Conservation (phyloP, 2,888 invertebrate genomes). For the Autographa pulchrina region DNA sequence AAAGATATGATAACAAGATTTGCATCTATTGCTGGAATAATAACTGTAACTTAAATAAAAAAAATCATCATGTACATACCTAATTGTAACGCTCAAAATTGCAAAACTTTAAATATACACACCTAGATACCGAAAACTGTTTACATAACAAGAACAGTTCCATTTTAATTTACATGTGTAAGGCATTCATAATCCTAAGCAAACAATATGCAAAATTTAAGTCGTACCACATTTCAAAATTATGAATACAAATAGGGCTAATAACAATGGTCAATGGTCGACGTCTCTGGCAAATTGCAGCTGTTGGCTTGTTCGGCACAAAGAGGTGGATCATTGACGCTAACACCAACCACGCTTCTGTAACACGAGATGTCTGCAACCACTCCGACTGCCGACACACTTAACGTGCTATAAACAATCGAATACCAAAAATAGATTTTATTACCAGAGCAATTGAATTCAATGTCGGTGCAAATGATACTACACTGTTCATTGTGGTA, state of each 20-base stretch:
- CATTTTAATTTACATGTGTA: conserved; percentile 35
- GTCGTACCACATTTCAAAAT: conserved; percentile 50
- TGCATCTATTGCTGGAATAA: conserved; percentile 10
- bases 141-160: conserved; percentile 11
- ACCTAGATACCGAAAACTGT: conserved; percentile 7
- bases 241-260: conserved; percentile 50
- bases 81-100: conserved; percentile 3
- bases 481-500: conserved; percentile 73
- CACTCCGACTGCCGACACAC: conserved; percentile 78
- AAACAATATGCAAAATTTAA: conserved; percentile 46
- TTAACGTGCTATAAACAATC: conserved; percentile 81
- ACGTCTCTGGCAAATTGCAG: conserved; percentile 59
- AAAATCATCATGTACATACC: conserved; percentile 11
- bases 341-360: conserved; percentile 78
- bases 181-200: conserved; percentile 39
- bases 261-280: conserved; percentile 55
- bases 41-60: conserved; percentile 15
- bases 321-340: conserved; percentile 76
- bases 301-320: conserved; percentile 68
- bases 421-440: conserved; percentile 83
- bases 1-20: conserved; percentile 27
- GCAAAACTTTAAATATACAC: background rate
- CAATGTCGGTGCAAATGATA: conserved; percentile 78
- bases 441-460: conserved; percentile 83
- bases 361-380: conserved; percentile 82